Base-by-base conservation (phyloP, 2,888 invertebrate genomes). In the Chironomus riparius region DNA sequence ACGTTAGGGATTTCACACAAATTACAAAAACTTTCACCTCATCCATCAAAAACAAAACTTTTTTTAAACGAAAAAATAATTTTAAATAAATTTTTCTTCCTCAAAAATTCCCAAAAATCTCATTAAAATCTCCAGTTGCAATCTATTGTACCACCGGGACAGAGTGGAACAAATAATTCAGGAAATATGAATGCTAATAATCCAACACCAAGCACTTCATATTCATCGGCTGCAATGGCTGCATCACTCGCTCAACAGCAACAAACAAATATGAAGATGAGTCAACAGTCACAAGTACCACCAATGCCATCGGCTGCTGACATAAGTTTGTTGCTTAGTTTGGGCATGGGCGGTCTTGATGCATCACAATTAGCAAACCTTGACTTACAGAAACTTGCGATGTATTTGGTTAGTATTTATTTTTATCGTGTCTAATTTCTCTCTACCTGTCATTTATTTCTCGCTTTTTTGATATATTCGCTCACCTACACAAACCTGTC, bases 381-480 rank as follows among this genome's bases (percentile, higher is more conserved):
- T 90, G 91, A 91, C 82, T 86, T 90, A 80, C 90, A 90, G 82
- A 90, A 90, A 83, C 86, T 91, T 82, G 88, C 91, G 80, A 88
- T 90, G 86, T 90, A 90, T 83, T 85, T 91, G 88, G 91, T 91
- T 84, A 87, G 88, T 87, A 86, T 82, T 80, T 82, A 56, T 15
- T n/a, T 56, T 18, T 56, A 24, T 24, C 18, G n/a, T 38, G 18
- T 21, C 47, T 48, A 74, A 74, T 68, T 74, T 22, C 47, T 68
- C 38, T 70, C 47, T 38, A 28, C n/a, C 24, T 65, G 18, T 15
- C 50, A 15, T 28, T n/a, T 62, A 6, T 62, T 18, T 10, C 4
- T 13, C 12, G 18, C 24, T 65, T 22, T 65, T 65, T 12, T 12
- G 28, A 28, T 38, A 38, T 38, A 38, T 10, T 10, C 38, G 38